phyloP scores from a whole-genome alignment of 2,113 vertebrate species.

The Chaetodon trifascialis region DNA sequence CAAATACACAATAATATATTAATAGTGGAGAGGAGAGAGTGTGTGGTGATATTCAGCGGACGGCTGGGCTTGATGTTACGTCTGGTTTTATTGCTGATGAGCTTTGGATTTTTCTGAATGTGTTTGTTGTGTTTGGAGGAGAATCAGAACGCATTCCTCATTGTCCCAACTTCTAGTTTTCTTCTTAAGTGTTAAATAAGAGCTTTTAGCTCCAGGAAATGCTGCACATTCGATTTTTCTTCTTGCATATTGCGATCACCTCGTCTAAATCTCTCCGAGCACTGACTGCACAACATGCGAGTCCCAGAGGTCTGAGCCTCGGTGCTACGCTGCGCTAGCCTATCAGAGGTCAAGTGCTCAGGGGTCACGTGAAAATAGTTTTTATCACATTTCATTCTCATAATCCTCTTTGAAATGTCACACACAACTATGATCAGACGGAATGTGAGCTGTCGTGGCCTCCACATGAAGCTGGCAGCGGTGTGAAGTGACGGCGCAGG shows the following conservation, averaged over 20 bases:
- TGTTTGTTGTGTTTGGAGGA: neutral
- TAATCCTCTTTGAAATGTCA: constrained; percentile 83
- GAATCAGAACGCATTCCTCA: neutral
- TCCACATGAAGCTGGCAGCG: constrained; percentile 35
- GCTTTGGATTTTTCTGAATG: constrained; percentile 2
- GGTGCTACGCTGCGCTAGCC: constrained; percentile 40
- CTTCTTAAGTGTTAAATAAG: neutral
- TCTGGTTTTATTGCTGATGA: constrained; percentile 28
- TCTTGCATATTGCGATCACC: neutral
- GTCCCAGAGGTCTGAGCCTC: constrained; percentile 46
- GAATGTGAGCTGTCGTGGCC: constrained; percentile 70
- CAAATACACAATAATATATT: constrained; percentile 69
- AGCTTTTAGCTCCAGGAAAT: neutral
- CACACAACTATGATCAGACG: constrained; percentile 80
- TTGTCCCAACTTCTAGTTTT: neutral
- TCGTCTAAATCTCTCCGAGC: neutral
- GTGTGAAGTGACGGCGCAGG: constrained; percentile 60
- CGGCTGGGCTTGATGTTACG: constrained; percentile 19
- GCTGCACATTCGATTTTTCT: neutral
- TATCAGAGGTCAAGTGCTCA: constrained; percentile 75
- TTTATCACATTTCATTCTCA: constrained; percentile 79
- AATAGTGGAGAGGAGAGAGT: constrained; percentile 22
- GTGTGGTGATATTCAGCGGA: constrained; percentile 24
- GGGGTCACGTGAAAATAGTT: constrained; percentile 80
- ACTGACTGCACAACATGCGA: neutral